Conservation (phyloP, 2,888 invertebrate species). For the Ectobius pallidus region DNA sequence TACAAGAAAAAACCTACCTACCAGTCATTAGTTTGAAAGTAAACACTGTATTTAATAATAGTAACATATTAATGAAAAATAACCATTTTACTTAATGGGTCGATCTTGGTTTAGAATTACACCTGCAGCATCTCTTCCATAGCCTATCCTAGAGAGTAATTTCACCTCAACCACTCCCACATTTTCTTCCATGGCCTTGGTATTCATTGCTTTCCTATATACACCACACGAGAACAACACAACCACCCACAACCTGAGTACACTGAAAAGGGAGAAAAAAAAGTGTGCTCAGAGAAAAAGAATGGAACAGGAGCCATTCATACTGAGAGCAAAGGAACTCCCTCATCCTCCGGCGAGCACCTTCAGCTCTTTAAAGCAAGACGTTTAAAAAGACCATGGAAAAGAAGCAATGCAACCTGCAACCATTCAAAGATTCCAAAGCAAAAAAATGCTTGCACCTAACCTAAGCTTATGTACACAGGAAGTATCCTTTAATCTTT, state of each 20-base stretch:
- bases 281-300: not conserved
- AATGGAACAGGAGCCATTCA: slow-evolving; percentile 34
- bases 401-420: slow-evolving; percentile 33
- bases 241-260: slow-evolving; percentile 34
- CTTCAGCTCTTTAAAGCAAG: slow-evolving; percentile 21
- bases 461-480: slow-evolving; percentile 15
- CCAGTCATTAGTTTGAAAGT: no score
- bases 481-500: slow-evolving; percentile 32
- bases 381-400: slow-evolving; percentile 29
- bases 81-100: no score
- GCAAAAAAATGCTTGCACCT: slow-evolving; percentile 17
- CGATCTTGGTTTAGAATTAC: slow-evolving; percentile 25
- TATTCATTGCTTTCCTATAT: not conserved
- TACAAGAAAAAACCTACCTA: no score
- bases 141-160: slow-evolving; percentile 24
- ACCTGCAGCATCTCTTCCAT: slow-evolving; percentile 28
- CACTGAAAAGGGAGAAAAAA: not conserved
- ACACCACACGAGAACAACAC: not conserved
- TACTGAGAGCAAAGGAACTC: not conserved
- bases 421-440: slow-evolving; percentile 8
- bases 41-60: no score
- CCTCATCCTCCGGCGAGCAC: not conserved
- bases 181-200: slow-evolving; percentile 28
- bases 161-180: slow-evolving; percentile 33
- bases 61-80: no score